Conservation (phyloP, 2,113 vertebrate species). For the Lutjanus erythropterus region DNA sequence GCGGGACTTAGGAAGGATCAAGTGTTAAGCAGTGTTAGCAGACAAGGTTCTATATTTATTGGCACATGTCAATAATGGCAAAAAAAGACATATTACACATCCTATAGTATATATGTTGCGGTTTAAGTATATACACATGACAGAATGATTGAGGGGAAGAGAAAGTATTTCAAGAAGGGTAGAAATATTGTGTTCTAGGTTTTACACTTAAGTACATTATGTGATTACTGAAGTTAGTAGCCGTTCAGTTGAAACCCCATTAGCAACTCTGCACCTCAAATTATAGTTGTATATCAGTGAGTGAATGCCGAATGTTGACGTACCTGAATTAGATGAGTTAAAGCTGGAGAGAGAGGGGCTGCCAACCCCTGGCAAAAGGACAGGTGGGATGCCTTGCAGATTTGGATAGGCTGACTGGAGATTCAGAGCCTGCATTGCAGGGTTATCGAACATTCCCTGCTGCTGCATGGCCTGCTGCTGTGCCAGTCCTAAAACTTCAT, state of each 20-base stretch:
- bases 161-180: no score
- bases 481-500: constrained; percentile 97
- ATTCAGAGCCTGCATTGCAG: constrained; percentile 96
- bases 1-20: no score
- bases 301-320: constrained; percentile 61
- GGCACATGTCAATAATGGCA: not conserved
- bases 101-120: not conserved
- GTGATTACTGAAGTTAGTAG: not conserved
- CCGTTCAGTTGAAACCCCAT: not conserved
- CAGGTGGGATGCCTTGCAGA: constrained; percentile 97
- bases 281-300: not conserved
- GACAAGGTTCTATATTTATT: not conserved
- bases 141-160: not conserved
- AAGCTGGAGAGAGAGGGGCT: constrained; percentile 97
- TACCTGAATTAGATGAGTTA: constrained; percentile 99
- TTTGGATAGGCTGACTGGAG: constrained; percentile 94
- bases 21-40: no score
- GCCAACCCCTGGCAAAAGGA: constrained; percentile 96
- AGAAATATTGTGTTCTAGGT: not conserved
- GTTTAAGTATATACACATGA: not conserved
- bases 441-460: constrained; percentile 95
- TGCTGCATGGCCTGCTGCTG: constrained; percentile 93
- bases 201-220: not conserved
- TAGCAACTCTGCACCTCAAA: constrained; percentile 4
- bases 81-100: constrained; percentile 2